Conservation (phyloP, 2,113 vertebrate genomes). For the Malaclemys terrapin region DNA sequence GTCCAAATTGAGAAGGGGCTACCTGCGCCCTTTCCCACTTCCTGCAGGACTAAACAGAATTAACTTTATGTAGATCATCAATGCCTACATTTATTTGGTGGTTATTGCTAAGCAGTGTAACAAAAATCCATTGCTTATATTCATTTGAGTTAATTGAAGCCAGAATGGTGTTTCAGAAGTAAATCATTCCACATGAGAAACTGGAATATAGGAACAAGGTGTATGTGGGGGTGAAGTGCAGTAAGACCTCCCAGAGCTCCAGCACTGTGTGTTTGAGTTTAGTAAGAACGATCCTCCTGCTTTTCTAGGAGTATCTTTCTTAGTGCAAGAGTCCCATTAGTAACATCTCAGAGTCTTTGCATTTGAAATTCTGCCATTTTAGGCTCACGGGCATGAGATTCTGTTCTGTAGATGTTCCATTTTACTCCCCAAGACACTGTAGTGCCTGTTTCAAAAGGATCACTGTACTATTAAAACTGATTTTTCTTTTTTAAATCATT, state of each 20-base stretch:
- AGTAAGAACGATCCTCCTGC: not conserved
- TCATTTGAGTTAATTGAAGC: not conserved
- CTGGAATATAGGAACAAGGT: not conserved
- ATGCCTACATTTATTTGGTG: not conserved
- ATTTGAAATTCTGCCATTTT: not conserved
- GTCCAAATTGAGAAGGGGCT: not conserved
- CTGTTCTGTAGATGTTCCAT: not conserved
- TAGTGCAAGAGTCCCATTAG: not conserved
- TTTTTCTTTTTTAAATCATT: constrained; percentile 1
- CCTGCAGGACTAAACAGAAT: constrained; percentile 5
- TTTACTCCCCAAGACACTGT: not conserved
- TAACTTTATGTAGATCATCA: not conserved
- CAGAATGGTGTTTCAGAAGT: constrained; percentile 10
- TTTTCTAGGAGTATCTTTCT: not conserved
- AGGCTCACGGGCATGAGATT: not conserved
- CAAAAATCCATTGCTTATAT: not conserved
- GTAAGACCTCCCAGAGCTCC: not conserved
- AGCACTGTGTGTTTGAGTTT: not conserved
- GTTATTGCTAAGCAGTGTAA: not conserved
- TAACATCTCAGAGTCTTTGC: not conserved
- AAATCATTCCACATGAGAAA: not conserved
- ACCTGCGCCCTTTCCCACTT: not conserved
- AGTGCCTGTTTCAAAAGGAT: not conserved
- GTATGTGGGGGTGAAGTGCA: not conserved
- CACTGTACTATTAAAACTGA: not conserved